A percentile compares a stretch with the other conserved stretches of the same genome.
Conservation (phyloP, 2,113 vertebrate genomes). For the Nymphicus hollandicus region DNA sequence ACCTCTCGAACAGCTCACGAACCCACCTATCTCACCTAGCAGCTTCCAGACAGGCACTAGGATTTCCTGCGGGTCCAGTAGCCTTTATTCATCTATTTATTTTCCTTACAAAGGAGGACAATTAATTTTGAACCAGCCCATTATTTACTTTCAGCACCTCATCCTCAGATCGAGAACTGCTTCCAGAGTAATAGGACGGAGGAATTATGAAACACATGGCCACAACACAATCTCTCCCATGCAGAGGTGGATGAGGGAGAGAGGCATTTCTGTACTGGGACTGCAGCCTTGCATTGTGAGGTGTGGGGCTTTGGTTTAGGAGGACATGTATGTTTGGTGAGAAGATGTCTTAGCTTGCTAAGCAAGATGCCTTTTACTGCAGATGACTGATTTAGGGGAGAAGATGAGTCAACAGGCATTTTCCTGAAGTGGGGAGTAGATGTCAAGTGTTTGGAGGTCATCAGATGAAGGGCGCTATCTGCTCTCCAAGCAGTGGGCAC, state of each 20-base stretch:
- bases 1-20: not conserved
- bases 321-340: not conserved
- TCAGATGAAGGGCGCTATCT: not conserved
- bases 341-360: not conserved
- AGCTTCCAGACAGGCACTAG: not conserved
- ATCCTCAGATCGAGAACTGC: not conserved
- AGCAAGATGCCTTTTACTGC: not conserved
- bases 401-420: not conserved
- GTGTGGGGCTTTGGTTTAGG: not conserved
- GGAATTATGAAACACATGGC: not conserved
- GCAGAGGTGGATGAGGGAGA: not conserved
- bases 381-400: not conserved
- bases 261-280: not conserved
- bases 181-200: not conserved
- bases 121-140: not conserved
- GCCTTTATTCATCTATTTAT: slow-evolving; percentile 9
- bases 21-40: not conserved
- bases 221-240: not conserved
- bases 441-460: not conserved
- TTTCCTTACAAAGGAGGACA: not conserved
- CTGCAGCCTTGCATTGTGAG: not conserved
- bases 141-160: not conserved
- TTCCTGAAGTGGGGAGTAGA: not conserved
- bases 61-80: not conserved
- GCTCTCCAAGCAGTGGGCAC: not conserved